These are phyloP conservation scores for Drosophila erecta DNA, from an alignment of 1,140 invertebrate genomes.

Conservation along the genomic window DNA sequence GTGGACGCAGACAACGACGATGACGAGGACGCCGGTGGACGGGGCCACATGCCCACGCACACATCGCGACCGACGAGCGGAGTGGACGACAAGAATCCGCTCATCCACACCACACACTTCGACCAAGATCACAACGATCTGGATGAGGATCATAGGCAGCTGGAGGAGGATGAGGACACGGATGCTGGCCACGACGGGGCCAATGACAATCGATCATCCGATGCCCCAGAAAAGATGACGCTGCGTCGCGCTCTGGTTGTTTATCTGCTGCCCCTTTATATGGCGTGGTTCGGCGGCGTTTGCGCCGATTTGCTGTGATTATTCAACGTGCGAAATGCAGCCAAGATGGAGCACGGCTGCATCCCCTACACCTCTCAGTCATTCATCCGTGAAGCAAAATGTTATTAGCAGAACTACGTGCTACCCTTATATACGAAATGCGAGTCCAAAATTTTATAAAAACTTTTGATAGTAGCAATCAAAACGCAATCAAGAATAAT, in stretches of 20 bases:
- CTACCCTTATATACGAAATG: slow-evolving; percentile 71
- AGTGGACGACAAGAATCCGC: slow-evolving; percentile 64
- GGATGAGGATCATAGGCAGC: slow-evolving; percentile 39
- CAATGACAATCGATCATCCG: slow-evolving; percentile 49
- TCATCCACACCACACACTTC: slow-evolving; percentile 55
- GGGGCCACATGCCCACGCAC: slow-evolving; percentile 52
- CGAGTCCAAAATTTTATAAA: slow-evolving; percentile 81
- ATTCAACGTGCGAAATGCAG: slow-evolving; percentile 40
- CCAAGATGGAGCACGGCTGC: slow-evolving; percentile 27
- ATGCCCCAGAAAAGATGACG: slow-evolving; percentile 85
- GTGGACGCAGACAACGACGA: slow-evolving; percentile 69
- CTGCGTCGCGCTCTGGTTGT: slow-evolving; percentile 88
- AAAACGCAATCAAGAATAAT: slow-evolving; percentile 57
- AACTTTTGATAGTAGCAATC: slow-evolving; percentile 76
- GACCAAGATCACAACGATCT: slow-evolving; percentile 59
- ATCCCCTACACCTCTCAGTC: slow-evolving; percentile 71
- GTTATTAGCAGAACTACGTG: slow-evolving; percentile 70
- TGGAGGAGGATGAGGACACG: slow-evolving; percentile 27
- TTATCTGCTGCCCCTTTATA: slow-evolving; percentile 91
- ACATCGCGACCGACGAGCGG: slow-evolving; percentile 57
- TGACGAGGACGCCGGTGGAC: slow-evolving; percentile 62
- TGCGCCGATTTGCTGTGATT: slow-evolving; percentile 92
- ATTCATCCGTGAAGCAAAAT: slow-evolving; percentile 80
- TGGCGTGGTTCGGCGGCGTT: slow-evolving; percentile 92
- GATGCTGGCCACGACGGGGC: slow-evolving; percentile 31